Conservation (phyloP, 2,888 invertebrate species). For the Scaptomyza cyrtandrae region DNA sequence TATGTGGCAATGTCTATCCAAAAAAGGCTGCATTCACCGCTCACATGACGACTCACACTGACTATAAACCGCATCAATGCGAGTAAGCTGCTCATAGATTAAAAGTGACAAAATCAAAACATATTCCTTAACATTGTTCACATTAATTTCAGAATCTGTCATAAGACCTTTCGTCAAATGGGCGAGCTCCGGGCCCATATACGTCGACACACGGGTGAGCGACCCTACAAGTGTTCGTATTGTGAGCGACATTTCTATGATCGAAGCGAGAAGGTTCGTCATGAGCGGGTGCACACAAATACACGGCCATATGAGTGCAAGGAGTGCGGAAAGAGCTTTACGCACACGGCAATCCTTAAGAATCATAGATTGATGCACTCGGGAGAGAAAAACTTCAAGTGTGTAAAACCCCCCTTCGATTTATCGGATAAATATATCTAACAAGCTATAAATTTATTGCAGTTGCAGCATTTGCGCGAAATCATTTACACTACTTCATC, state of each 20-base stretch:
- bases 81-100: constrained; percentile 71
- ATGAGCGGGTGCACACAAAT: constrained; percentile 80
- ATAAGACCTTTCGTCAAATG: constrained; percentile 81
- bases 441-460: constrained; percentile 1
- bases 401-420: neutral
- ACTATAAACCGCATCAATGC: constrained; percentile 82
- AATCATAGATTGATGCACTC: constrained; percentile 75
- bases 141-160: constrained; percentile 70
- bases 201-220: constrained; percentile 83
- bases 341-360: constrained; percentile 81
- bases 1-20: constrained; percentile 81
- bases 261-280: constrained; percentile 69
- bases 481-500: constrained; percentile 81
- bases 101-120: neutral
- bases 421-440: neutral
- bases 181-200: constrained; percentile 83
- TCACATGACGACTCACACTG: constrained; percentile 80
- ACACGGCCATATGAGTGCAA: constrained; percentile 80
- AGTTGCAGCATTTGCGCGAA: constrained; percentile 81
- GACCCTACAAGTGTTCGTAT: constrained; percentile 80
- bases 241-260: constrained; percentile 77
- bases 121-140: neutral
- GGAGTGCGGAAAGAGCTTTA: constrained; percentile 80
- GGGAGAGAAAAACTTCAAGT: constrained; percentile 71
- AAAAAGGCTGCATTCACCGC: constrained; percentile 76